Percentiles rank a stretch among this genome's conserved stretches.
These are phyloP conservation scores for Mallotus villosus DNA, from an alignment of 2,797 vertebrate species.

Conservation along the genomic window DNA sequence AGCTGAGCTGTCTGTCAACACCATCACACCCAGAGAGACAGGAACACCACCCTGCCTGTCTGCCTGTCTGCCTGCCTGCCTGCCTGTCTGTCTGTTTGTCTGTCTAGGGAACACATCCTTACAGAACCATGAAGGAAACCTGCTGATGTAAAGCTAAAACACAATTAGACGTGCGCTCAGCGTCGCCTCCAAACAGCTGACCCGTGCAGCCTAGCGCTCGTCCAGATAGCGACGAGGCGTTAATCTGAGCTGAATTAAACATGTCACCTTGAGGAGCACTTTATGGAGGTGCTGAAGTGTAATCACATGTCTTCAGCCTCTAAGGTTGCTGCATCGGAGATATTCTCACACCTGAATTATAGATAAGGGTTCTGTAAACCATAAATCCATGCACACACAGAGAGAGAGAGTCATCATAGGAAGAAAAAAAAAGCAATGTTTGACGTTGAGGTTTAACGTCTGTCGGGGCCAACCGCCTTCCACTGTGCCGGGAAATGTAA, in stretches of 20 bases:
- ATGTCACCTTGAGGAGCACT: slow-evolving; percentile 51
- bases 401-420: background rate
- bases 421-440: slow-evolving; percentile 28
- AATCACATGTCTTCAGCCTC: slow-evolving; percentile 61
- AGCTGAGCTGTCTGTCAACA: slow-evolving; percentile 32
- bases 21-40: background rate
- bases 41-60: background rate
- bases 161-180: background rate
- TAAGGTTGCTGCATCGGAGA: slow-evolving; percentile 63
- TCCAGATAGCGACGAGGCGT: slow-evolving; percentile 41
- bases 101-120: background rate
- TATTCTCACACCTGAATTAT: slow-evolving; percentile 69
- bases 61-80: background rate
- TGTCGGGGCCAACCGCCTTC: slow-evolving; percentile 15
- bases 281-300: slow-evolving; percentile 54
- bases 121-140: too few species aligned
- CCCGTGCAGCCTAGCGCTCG: slow-evolving; percentile 13
- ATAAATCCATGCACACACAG: slow-evolving; percentile 48
- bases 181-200: background rate
- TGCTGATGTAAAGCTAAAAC: background rate
- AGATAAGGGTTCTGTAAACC: slow-evolving; percentile 67
- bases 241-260: slow-evolving; percentile 40
- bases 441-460: slow-evolving; percentile 37
- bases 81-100: background rate
- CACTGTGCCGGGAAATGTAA: slow-evolving; percentile 34